Percentiles rank a stretch among this genome's conserved stretches.
Conservation (phyloP, 2,113 vertebrate species). For the Festucalex cinctus region DNA sequence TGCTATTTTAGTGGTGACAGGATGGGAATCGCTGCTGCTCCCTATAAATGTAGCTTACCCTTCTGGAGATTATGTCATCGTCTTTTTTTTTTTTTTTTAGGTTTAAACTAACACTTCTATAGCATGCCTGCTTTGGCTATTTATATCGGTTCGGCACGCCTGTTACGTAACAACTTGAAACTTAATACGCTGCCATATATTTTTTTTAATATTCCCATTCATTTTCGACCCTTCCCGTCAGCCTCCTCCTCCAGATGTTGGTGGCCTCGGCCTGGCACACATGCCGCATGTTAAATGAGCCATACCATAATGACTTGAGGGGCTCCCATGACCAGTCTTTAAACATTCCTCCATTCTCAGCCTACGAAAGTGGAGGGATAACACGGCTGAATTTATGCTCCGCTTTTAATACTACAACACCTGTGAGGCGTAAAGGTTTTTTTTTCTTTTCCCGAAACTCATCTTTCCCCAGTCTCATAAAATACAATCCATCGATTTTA, state of each 20-base stretch:
- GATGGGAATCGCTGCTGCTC: conserved; percentile 15
- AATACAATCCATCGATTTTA: conserved; percentile 20
- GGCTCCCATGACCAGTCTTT: conserved; percentile 40
- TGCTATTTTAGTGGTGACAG: conserved; percentile 37
- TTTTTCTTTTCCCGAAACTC: conserved; percentile 2
- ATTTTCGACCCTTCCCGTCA: conserved; percentile 15
- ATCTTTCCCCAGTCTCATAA: conserved; percentile 29
- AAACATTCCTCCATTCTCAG: conserved; percentile 43
- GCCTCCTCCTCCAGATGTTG: conserved; percentile 61
- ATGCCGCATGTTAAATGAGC: conserved; percentile 62
- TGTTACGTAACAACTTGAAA: conserved; percentile 14
- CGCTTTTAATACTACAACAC: conserved; percentile 41
- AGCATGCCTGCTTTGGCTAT: conserved; percentile 6
- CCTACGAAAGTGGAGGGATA: conserved; percentile 27
- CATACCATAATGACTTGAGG: conserved; percentile 45
- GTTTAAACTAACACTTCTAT: conserved; percentile 8
- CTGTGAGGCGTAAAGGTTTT: conserved; percentile 26
- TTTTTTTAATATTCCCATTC: conserved; percentile 16
- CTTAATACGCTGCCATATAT: neutral
- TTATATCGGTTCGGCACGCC: conserved; percentile 1
- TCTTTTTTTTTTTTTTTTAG: conserved; percentile 29
- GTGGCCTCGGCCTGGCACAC: conserved; percentile 46
- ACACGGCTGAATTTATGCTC: conserved; percentile 24
- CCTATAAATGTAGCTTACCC: conserved; percentile 44
- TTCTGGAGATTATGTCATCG: conserved; percentile 26